Evolutionary conservation across 2,888 invertebrate genomes (phyloP), one percentile per base, ranked within the genome.

Genomic region (Chymomyza fuscimana): DNA sequence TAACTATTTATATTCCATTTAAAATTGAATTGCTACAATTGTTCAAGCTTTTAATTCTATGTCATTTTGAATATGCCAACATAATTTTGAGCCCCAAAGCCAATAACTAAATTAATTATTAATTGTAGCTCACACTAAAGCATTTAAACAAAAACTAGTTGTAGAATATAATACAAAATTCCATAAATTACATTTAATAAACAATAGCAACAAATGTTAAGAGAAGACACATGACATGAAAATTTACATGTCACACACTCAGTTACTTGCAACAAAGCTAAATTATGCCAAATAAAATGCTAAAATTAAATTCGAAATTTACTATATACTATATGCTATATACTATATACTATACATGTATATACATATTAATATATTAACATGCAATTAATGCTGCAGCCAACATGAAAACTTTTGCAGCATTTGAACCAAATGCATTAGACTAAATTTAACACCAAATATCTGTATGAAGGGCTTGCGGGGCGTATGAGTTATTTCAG

Each of bases 331-430:
- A 32, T 7, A 9, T 32, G 2, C 4, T 46, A 46, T 46, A 4
- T 54, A 52, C n/a, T 40, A 10, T 9, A 40, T 40, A 5, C 1
- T 40, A 12, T 12, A 12, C 12, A 12, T 12, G 65, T 52, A 9
- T 64, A 64, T 70, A 64, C 60, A 77, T 81, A 74, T n/a, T n/a
- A 74, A 74, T 65, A 73, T 75, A 81, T 79, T 70, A 82, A 79
- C 73, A 77, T 72, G 79, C 80, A 80, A 82, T 85, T 82, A 82
- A 79, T 74, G 73, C 66, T 75, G 79, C 72, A 73, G 80, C 69
- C 40, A 52, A 68, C 66, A 65, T 70, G 65, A 54, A 63, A 74
- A 59, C 69, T 64, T 60, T 61, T 71, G 59, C 70, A 58, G 58
- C 63, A 72, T 64, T 62, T n/a, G 40, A 4, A 29, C 64, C 67